Conservation (phyloP, 2,888 invertebrate species). For the Rhopalosiphum nymphaeae region DNA sequence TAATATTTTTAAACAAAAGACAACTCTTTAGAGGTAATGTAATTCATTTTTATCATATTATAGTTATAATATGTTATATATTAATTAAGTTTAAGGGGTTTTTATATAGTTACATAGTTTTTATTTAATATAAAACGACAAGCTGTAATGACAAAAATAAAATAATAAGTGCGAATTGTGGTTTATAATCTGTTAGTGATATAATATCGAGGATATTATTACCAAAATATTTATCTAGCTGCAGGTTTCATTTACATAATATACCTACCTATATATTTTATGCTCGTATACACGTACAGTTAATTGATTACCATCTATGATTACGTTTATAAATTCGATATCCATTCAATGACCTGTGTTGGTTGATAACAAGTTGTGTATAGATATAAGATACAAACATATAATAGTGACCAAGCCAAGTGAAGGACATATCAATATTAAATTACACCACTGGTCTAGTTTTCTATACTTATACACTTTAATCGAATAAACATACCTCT, state of each 20-base stretch:
- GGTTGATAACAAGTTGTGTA: background rate
- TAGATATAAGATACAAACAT: background rate
- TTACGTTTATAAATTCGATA: background rate
- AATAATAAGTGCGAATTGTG: background rate
- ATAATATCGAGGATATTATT: background rate
- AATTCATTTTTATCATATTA: background rate
- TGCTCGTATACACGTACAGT: background rate
- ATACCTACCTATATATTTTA: background rate
- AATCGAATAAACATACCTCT: constrained; percentile 41
- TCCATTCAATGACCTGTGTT: background rate
- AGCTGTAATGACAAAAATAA: background rate
- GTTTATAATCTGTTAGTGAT: background rate
- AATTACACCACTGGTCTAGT: constrained; percentile 22
- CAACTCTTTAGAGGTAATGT: background rate
- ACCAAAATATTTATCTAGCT: background rate
- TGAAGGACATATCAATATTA: constrained; percentile 52
- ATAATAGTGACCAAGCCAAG: background rate
- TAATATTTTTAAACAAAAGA: background rate
- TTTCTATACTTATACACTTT: constrained; percentile 29
- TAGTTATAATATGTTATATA: background rate
- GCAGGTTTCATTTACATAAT: background rate
- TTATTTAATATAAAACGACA: background rate
- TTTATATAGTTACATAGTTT: background rate
- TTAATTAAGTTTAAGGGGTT: background rate
- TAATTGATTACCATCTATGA: constrained; percentile 41